phyloP scores from a whole-genome alignment of 2,888 invertebrate genomes.

The Eurois occulta region DNA sequence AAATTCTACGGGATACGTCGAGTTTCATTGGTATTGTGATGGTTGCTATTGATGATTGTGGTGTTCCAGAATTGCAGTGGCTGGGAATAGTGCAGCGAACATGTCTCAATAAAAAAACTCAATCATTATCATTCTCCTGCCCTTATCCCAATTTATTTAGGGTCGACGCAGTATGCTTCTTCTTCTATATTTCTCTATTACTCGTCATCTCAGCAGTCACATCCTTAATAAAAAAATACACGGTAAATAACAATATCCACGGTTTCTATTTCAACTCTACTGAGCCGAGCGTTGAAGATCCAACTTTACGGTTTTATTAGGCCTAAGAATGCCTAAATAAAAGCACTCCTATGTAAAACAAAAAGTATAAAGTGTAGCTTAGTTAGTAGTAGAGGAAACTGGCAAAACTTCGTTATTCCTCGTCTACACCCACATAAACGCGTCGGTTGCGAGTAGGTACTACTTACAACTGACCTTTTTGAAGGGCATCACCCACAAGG shows the following conservation, averaged over 20 bases:
- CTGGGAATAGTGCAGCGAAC: not conserved
- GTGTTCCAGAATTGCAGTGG: too few relatives aligned
- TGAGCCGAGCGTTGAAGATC: not conserved
- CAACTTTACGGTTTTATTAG: too few relatives aligned
- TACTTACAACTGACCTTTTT: constrained; percentile 1
- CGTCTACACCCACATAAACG: not conserved
- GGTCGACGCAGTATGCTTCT: not conserved
- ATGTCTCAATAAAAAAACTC: not conserved
- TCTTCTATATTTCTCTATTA: too few relatives aligned
- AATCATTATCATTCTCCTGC: not conserved
- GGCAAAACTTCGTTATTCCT: not conserved
- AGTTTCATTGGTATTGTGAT: too few relatives aligned
- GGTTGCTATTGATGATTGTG: not conserved
- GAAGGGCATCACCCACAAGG: not conserved
- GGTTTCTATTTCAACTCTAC: not conserved
- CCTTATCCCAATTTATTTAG: not conserved
- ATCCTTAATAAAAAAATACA: not conserved
- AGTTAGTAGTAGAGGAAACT: not conserved
- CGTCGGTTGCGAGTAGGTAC: not conserved
- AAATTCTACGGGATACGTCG: not conserved
- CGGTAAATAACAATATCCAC: not conserved
- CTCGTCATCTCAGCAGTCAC: not conserved
- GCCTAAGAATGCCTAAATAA: not conserved
- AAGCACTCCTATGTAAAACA: not conserved
- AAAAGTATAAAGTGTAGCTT: not conserved